Evolutionary conservation across 1,140 invertebrate genomes (phyloP).

Genomic region (Idris sp.): DNA sequence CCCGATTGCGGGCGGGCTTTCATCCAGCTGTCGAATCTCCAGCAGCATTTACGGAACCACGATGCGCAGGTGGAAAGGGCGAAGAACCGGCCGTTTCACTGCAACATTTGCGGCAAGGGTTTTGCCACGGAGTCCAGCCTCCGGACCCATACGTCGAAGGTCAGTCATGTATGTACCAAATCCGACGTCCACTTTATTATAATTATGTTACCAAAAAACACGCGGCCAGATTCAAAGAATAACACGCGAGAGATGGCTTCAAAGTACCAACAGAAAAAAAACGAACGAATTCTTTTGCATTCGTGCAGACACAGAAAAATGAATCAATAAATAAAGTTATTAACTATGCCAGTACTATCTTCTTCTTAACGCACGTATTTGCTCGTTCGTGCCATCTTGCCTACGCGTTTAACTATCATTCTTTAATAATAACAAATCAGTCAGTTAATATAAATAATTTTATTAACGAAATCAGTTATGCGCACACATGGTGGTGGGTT

Average conservation of each 20-base stretch:
- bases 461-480: conserved; percentile 58
- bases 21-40: conserved; percentile 97
- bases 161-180: conserved; percentile 87
- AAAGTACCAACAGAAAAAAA: conserved; percentile 47
- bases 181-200: conserved; percentile 76
- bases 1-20: conserved; percentile 97
- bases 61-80: conserved; percentile 96
- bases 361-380: conserved; percentile 54
- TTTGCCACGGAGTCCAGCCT: conserved; percentile 97
- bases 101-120: conserved; percentile 96
- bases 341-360: conserved; percentile 37
- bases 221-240: conserved; percentile 66
- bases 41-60: conserved; percentile 97
- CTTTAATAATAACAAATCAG: conserved; percentile 56
- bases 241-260: conserved; percentile 62
- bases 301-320: conserved; percentile 34
- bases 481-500: conserved; percentile 74
- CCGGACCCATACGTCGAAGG: conserved; percentile 96
- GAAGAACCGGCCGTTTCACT: conserved; percentile 96
- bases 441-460: conserved; percentile 57
- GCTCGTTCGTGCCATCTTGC: conserved; percentile 59
- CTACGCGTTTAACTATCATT: conserved; percentile 62
- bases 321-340: background rate
- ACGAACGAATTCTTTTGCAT: conserved; percentile 34
- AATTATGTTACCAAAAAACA: conserved; percentile 55